A percentile compares a stretch with the other conserved stretches of the same genome.
Conservation (phyloP, 2,888 invertebrate genomes). For the Antheraea assamensis region DNA sequence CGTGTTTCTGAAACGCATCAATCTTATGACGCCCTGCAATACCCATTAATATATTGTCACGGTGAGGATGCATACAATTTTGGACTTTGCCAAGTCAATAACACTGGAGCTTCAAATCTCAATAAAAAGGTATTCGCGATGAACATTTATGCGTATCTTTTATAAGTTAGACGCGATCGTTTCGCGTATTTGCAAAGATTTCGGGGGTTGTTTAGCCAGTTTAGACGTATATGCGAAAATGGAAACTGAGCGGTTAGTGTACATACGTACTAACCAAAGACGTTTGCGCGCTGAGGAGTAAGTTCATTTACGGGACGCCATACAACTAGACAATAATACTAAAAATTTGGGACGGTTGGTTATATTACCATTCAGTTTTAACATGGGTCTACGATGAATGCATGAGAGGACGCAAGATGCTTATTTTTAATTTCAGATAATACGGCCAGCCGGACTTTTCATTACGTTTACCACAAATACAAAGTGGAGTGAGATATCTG, state of each 20-base stretch:
- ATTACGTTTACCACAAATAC: neutral
- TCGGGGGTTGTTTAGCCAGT: conserved; percentile 17
- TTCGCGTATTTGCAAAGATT: neutral
- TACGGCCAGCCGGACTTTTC: too few species aligned
- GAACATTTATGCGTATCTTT: neutral
- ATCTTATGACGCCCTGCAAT: neutral
- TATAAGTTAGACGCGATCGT: neutral
- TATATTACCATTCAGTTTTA: conserved; percentile 3
- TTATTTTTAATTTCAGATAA: neutral
- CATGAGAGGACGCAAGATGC: conserved; percentile 9
- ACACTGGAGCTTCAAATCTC: neutral
- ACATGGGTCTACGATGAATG: neutral
- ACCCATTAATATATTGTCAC: neutral
- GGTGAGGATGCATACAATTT: neutral
- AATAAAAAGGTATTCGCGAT: neutral
- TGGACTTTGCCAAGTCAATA: neutral
- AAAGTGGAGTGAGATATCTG: too few species aligned
- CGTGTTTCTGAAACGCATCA: neutral
- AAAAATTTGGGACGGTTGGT: neutral
- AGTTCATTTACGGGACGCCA: conserved; percentile 16
- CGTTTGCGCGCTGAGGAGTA: conserved; percentile 19
- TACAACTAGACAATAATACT: neutral
- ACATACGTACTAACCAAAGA: conserved; percentile 15
- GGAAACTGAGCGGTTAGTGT: conserved; percentile 19
- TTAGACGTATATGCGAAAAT: conserved; percentile 22